Conservation (phyloP, 2,888 invertebrate genomes). For the Eulithis testata region DNA sequence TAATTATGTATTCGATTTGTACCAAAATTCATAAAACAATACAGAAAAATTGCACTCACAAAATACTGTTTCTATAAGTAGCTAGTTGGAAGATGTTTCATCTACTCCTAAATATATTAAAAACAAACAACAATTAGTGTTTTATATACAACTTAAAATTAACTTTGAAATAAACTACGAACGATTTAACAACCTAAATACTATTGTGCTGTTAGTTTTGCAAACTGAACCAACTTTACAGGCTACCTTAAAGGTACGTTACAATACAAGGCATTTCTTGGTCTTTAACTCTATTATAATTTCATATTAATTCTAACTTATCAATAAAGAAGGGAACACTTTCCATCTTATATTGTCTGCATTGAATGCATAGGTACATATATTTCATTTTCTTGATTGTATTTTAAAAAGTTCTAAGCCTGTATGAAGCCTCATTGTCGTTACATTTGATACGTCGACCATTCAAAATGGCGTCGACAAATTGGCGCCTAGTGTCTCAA, state of each 20-base stretch:
- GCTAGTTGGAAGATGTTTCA: conserved; percentile 47
- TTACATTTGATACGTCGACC: conserved; percentile 6
- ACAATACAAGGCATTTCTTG: conserved; percentile 37
- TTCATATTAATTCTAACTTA: not conserved
- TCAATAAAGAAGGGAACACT: conserved; percentile 1
- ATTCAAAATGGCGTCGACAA: conserved; percentile 18
- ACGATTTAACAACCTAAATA: conserved; percentile 52
- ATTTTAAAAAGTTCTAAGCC: not conserved
- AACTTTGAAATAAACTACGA: conserved; percentile 51
- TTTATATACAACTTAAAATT: conserved; percentile 61
- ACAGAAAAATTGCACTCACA: conserved; percentile 72
- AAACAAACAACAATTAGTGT: conserved; percentile 54
- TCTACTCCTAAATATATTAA: conserved; percentile 57
- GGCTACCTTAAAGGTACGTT: conserved; percentile 11
- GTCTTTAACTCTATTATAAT: conserved; percentile 15
- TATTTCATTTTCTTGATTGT: no score
- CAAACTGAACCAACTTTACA: conserved; percentile 30
- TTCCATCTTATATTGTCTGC: not conserved
- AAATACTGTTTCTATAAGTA: conserved; percentile 66
- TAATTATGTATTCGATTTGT: conserved; percentile 12
- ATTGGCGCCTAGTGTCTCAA: conserved; percentile 60
- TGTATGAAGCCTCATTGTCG: not conserved
- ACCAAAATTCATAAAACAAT: conserved; percentile 27
- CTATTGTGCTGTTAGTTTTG: conserved; percentile 42
- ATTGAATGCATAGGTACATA: conserved; percentile 21